These are phyloP conservation scores for Sycophila sp. DNA, from an alignment of 1,140 invertebrate genomes.

Conservation along the genomic window DNA sequence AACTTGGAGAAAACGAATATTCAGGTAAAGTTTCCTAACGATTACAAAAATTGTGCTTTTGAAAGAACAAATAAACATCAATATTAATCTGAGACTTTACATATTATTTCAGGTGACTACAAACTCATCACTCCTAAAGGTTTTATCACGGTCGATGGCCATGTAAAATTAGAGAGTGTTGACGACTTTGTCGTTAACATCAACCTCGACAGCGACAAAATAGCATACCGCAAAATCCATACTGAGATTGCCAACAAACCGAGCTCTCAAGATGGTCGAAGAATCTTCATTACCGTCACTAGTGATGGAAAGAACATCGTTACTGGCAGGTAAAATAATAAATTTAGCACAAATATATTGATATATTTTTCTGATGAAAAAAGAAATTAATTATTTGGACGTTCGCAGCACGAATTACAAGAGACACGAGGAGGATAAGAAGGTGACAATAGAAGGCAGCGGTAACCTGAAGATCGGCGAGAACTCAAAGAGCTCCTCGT, in stretches of 20 bases:
- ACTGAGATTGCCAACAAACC: slow-evolving; percentile 73
- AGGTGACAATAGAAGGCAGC: slow-evolving; percentile 77
- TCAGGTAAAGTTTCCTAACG: slow-evolving; percentile 61
- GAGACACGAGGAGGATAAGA: slow-evolving; percentile 69
- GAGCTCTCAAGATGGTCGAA: slow-evolving; percentile 68
- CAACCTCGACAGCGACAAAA: slow-evolving; percentile 73
- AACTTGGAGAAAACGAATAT: slow-evolving; percentile 68
- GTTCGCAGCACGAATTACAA: slow-evolving; percentile 71
- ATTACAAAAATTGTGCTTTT: not conserved
- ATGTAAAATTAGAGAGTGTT: slow-evolving; percentile 70
- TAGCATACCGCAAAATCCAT: slow-evolving; percentile 74
- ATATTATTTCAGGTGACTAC: slow-evolving; percentile 50
- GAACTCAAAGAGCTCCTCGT: slow-evolving; percentile 73
- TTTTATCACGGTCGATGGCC: slow-evolving; percentile 61
- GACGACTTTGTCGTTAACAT: slow-evolving; percentile 74
- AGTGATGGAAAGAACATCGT: slow-evolving; percentile 74
- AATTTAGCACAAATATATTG: not conserved
- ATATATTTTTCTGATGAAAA: not conserved
- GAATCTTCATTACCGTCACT: slow-evolving; percentile 71
- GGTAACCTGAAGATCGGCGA: slow-evolving; percentile 74
- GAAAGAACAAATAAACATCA: not conserved
- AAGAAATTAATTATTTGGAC: slow-evolving; percentile 21
- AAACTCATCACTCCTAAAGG: slow-evolving; percentile 56
- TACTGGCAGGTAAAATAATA: slow-evolving; percentile 70
- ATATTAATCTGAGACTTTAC: not conserved